Conservation (phyloP, 2,113 vertebrate species). For the Sitta europaea region DNA sequence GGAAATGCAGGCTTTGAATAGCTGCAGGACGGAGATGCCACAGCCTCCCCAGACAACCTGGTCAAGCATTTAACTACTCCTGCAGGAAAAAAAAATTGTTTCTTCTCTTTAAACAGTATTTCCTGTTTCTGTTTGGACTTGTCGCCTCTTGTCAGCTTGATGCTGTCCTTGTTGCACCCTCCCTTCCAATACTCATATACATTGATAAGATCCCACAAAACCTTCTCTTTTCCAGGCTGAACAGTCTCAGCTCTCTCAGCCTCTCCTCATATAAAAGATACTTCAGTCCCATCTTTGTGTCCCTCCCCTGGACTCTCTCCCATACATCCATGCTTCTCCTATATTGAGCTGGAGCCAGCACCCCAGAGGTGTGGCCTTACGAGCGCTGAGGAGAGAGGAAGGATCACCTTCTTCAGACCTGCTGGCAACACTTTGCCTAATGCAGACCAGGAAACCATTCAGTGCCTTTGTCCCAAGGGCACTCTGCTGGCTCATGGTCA, state of each 20-base stretch:
- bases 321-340: background rate
- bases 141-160: background rate
- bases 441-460: background rate
- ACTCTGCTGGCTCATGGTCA: background rate
- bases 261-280: background rate
- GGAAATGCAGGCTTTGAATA: background rate
- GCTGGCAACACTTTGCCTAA: background rate
- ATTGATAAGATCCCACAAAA: background rate
- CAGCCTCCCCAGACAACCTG: background rate
- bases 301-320: background rate
- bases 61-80: background rate
- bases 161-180: background rate
- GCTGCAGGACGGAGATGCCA: background rate
- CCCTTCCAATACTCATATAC: background rate
- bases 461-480: background rate
- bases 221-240: background rate
- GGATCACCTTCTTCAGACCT: background rate
- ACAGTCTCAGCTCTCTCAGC: background rate
- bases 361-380: background rate
- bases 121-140: background rate
- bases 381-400: background rate
- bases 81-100: background rate
- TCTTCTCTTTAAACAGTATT: background rate
- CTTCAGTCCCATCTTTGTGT: background rate
- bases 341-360: background rate